Base-by-base conservation (phyloP, 2,113 vertebrate species). In the Microcebus griseorufus region DNA sequence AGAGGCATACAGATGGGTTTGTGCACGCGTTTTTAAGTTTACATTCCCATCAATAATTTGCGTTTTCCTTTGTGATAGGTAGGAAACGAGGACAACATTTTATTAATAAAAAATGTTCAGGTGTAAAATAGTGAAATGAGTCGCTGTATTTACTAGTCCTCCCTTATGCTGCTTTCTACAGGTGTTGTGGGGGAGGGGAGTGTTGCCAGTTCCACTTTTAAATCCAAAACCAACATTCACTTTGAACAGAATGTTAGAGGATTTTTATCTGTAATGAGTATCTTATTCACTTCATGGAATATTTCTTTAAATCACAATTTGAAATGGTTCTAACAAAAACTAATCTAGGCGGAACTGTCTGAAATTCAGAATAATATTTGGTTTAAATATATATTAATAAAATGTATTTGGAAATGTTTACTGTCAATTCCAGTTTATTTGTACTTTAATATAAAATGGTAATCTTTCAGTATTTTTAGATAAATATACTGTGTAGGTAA, bases 1-100 rank as follows among this genome's bases (percentile, higher is more conserved):
- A 96, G 96, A 97, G 98, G 90, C 94, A 76, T 93, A 94, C 89
- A 97, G 95, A 93, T 96, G 94, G 95, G 96, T 96, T 96, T 96
- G 79, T 95, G 92, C 55, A 60, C 93, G 27, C 96, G 87, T 95
- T 98, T 98, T 98, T 92, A 86, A 98, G 64, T 98, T 98, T 69
- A 91, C 90, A 89, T 96, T 96, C 92, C 65, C 86, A 62, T 34
- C 73, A 92, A 96, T 97, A 97, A 97, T 93, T 86, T 88, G 64
- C 58, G 67, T 96, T 94, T 81, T 95, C 29, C 18, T 96, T 95
- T 97, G 81, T 73, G 69, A 67, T 75, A 13, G 80, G 64, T 93
- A 79, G 83, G 82, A 88, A 95, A 88, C 65, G 2, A 58, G 95
- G 86, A 70, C 90, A 96, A 89, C 86, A 87, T 97, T 92, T 82